These are phyloP conservation scores for Chloebia gouldiae DNA, from an alignment of 2,113 vertebrate genomes.

Conservation along the genomic window DNA sequence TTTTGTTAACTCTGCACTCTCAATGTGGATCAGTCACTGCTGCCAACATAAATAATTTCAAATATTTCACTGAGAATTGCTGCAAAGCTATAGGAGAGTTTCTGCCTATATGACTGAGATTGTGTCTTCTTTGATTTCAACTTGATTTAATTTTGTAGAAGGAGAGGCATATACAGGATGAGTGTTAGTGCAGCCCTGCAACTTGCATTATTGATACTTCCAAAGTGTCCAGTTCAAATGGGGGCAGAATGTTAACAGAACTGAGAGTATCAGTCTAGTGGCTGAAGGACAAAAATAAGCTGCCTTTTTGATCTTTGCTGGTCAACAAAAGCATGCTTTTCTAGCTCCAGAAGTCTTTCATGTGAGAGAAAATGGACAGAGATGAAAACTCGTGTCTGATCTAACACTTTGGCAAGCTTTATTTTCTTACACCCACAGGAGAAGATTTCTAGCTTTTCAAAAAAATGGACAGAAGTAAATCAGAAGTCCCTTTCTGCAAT, in stretches of 20 bases:
- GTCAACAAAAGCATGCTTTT: slow-evolving; percentile 61
- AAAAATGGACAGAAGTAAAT: slow-evolving; percentile 3
- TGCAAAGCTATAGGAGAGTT: slow-evolving; percentile 41
- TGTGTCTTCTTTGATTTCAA: slow-evolving; percentile 50
- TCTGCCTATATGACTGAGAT: slow-evolving; percentile 25
- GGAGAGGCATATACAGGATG: slow-evolving; percentile 27
- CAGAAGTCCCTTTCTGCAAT: background rate
- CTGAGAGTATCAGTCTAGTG: slow-evolving; percentile 43
- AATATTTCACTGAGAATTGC: slow-evolving; percentile 49
- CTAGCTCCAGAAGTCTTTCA: slow-evolving; percentile 58
- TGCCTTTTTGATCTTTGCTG: slow-evolving; percentile 66
- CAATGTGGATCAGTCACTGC: slow-evolving; percentile 34
- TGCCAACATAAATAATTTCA: slow-evolving; percentile 63
- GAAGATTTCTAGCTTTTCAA: slow-evolving; percentile 26
- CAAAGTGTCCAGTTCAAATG: slow-evolving; percentile 61
- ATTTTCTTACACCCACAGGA: slow-evolving; percentile 37
- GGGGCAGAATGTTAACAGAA: slow-evolving; percentile 65
- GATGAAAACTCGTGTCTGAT: slow-evolving; percentile 39
- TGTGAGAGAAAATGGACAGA: slow-evolving; percentile 55
- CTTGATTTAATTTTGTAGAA: slow-evolving; percentile 56
- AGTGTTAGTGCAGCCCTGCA: slow-evolving; percentile 50
- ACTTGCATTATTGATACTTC: slow-evolving; percentile 69
- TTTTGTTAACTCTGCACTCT: slow-evolving; percentile 57
- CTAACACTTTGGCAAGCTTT: background rate
- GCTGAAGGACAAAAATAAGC: slow-evolving; percentile 62